These are phyloP conservation scores for Nephrotoma flavescens DNA, from an alignment of 2,888 invertebrate species.

Conservation along the genomic window DNA sequence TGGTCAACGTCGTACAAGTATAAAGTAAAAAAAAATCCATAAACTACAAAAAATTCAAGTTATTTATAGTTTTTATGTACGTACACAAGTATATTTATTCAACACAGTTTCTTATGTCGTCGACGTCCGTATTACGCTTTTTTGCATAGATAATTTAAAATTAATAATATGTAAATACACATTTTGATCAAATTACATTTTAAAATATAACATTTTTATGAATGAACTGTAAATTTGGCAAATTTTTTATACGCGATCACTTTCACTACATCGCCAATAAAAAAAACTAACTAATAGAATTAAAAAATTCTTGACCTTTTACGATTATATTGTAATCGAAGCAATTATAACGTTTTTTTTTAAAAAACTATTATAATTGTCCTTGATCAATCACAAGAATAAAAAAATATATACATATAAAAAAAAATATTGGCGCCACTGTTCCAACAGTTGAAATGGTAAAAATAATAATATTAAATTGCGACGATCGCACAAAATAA, in stretches of 20 bases:
- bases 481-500: neutral
- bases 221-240: neutral
- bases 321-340: neutral
- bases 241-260: neutral
- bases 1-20: neutral
- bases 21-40: neutral
- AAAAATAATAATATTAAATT: neutral
- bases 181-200: neutral
- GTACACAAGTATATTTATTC: neutral
- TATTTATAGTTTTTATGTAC: neutral
- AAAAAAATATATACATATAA: neutral
- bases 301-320: neutral
- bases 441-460: neutral
- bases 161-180: neutral
- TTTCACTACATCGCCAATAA: neutral
- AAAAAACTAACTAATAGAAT: neutral
- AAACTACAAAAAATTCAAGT: neutral
- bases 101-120: neutral
- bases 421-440: neutral
- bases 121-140: neutral
- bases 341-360: neutral
- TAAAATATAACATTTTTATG: neutral
- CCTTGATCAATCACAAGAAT: neutral
- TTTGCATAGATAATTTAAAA: neutral
- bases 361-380: neutral